Evolutionary conservation across 2,797 vertebrate species (phyloP).

Genomic region (Allobates femoralis): DNA sequence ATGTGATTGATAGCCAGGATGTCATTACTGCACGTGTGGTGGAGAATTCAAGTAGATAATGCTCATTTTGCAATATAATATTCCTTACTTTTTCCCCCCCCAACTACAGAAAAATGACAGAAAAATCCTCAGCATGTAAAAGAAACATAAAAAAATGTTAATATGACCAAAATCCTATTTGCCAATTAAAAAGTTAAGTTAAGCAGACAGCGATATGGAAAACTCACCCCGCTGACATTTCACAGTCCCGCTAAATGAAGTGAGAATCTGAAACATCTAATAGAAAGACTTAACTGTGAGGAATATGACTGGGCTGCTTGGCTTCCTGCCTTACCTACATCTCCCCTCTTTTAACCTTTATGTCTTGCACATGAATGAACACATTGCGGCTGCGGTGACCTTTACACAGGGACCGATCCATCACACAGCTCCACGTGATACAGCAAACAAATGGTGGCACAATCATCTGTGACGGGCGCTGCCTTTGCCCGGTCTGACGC

Average conservation of each 20-base stretch:
- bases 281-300: slow-evolving; percentile 47
- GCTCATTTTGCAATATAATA: too few relatives aligned
- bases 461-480: slow-evolving; percentile 55
- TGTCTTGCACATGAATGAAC: slow-evolving; percentile 81
- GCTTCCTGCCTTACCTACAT: slow-evolving; percentile 70
- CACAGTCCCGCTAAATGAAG: slow-evolving; percentile 68
- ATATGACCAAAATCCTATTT: slow-evolving; percentile 49
- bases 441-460: slow-evolving; percentile 65
- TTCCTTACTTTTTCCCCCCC: too few relatives aligned
- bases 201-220: slow-evolving; percentile 49
- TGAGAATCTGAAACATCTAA: slow-evolving; percentile 66
- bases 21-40: too few relatives aligned
- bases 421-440: slow-evolving; percentile 68
- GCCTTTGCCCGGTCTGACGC: neutral
- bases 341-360: slow-evolving; percentile 84
- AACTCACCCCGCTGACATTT: slow-evolving; percentile 40
- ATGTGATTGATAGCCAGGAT: too few relatives aligned
- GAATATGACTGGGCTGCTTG: slow-evolving; percentile 66
- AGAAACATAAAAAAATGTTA: neutral
- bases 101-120: too few relatives aligned
- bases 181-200: slow-evolving; percentile 61
- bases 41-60: too few relatives aligned
- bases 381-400: slow-evolving; percentile 76
- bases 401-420: slow-evolving; percentile 82
- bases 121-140: neutral